phyloP scores from a whole-genome alignment of 2,888 invertebrate species.

The Apeira syringaria region DNA sequence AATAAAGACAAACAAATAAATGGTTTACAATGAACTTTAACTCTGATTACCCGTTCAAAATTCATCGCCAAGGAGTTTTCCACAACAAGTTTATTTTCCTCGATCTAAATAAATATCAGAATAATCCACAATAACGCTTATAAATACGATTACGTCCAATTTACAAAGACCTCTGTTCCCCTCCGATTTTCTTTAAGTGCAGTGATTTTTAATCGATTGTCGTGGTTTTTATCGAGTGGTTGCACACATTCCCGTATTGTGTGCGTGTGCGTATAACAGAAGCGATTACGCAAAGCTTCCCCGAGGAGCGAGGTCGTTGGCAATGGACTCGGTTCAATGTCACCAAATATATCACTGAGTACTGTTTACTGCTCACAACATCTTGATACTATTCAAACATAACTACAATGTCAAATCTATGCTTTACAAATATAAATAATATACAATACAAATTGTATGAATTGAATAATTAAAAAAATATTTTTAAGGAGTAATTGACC shows the following conservation, averaged over 20 bases:
- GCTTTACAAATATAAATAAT: too few species aligned
- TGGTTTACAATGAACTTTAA: too few species aligned
- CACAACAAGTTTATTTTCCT: constrained; percentile 4
- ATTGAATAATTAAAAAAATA: too few species aligned
- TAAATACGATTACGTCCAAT: constrained; percentile 10
- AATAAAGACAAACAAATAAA: too few species aligned
- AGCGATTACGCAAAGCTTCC: constrained; percentile 82
- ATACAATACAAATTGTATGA: too few species aligned
- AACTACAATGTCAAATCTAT: too few species aligned
- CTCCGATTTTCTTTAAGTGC: constrained; percentile 8
- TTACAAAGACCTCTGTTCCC: constrained; percentile 10
- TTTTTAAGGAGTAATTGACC: too few species aligned
- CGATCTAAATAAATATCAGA: constrained; percentile 8
- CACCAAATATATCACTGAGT: constrained; percentile 82
- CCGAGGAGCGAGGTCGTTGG: constrained; percentile 82
- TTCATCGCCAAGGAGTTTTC: constrained; percentile 6
- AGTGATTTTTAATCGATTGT: constrained; percentile 24
- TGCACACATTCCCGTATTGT: constrained; percentile 15
- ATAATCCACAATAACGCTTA: constrained; percentile 13
- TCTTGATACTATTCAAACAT: constrained; percentile 53
- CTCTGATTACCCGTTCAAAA: constrained; percentile 4
- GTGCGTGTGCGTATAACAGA: constrained; percentile 55
- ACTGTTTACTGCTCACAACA: constrained; percentile 34
- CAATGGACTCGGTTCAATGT: constrained; percentile 83
- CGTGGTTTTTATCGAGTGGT: constrained; percentile 28